Percentiles rank a stretch among this genome's conserved stretches.
Conservation (phyloP, 2,888 invertebrate species). For the Macrosoma leucophasiata region DNA sequence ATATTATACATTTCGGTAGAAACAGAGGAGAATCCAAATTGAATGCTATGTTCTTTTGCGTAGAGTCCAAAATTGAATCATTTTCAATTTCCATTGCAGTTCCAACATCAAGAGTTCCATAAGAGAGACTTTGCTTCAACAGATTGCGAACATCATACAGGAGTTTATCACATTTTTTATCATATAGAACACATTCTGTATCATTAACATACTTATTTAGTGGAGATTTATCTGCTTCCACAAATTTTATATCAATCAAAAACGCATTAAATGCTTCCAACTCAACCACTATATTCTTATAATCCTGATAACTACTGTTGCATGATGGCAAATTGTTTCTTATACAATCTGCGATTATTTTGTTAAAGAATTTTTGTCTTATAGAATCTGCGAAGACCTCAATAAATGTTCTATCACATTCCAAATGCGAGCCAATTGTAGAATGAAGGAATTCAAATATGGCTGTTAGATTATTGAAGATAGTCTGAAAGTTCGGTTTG, state of each 20-base stretch:
- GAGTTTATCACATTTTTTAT: slow-evolving; percentile 65
- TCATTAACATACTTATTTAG: slow-evolving; percentile 60
- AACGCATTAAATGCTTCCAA: slow-evolving; percentile 64
- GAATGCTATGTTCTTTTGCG: slow-evolving; percentile 41
- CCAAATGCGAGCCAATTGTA: slow-evolving; percentile 57
- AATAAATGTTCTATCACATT: slow-evolving; percentile 53
- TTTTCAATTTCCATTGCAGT: slow-evolving; percentile 30
- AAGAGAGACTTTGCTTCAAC: slow-evolving; percentile 52
- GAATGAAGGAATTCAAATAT: slow-evolving; percentile 67
- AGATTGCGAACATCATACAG: slow-evolving; percentile 50
- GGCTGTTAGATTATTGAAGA: slow-evolving; percentile 62
- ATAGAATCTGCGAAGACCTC: slow-evolving; percentile 57
- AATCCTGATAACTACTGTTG: slow-evolving; percentile 53
- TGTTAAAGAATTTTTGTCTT: slow-evolving; percentile 55
- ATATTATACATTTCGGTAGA: slow-evolving; percentile 60
- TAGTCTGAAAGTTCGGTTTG: slow-evolving; percentile 56
- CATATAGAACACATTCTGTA: slow-evolving; percentile 60
- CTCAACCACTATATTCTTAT: slow-evolving; percentile 58
- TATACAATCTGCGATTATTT: slow-evolving; percentile 64
- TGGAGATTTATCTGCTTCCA: slow-evolving; percentile 51
- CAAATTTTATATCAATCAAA: slow-evolving; percentile 62
- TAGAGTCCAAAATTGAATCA: slow-evolving; percentile 43
- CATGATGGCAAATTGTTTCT: slow-evolving; percentile 58
- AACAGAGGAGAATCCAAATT: slow-evolving; percentile 54
- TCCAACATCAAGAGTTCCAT: slow-evolving; percentile 50